A percentile compares a stretch with the other conserved stretches of the same genome.
phyloP scores from a whole-genome alignment of 2,888 invertebrate species.

The Serripes groenlandicus region DNA sequence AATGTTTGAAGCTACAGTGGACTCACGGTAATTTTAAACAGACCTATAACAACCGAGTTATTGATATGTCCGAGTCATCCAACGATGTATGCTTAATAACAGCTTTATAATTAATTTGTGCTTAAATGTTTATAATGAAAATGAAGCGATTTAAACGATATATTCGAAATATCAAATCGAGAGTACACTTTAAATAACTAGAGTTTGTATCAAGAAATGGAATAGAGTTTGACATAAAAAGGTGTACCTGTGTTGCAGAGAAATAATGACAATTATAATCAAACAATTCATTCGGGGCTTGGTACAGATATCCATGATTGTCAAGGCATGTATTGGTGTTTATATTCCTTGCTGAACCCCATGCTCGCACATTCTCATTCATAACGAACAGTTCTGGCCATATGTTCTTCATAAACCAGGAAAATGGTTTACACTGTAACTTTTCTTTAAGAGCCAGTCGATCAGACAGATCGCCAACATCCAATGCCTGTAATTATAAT shows the following conservation, averaged over 20 bases:
- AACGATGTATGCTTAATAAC: too few species aligned
- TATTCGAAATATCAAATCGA: too few species aligned
- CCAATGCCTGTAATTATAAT: slow-evolving; percentile 65
- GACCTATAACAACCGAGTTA: too few species aligned
- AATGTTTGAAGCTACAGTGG: too few species aligned
- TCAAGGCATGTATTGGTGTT: slow-evolving; percentile 75
- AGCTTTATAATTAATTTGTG: too few species aligned
- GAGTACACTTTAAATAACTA: too few species aligned
- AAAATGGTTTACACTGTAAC: slow-evolving; percentile 77
- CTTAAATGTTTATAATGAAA: too few species aligned
- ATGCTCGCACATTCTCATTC: slow-evolving; percentile 69
- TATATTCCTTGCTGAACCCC: slow-evolving; percentile 74
- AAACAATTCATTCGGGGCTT: slow-evolving; percentile 70
- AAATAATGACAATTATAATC: slow-evolving; percentile 71
- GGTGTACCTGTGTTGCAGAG: slow-evolving; percentile 68
- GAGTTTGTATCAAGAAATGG: too few species aligned
- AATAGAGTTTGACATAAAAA: too few species aligned
- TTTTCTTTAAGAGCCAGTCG: slow-evolving; percentile 71
- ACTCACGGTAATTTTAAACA: too few species aligned
- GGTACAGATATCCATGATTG: slow-evolving; percentile 79
- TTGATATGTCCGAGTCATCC: too few species aligned
- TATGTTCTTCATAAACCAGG: slow-evolving; percentile 76
- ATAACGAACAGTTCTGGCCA: slow-evolving; percentile 79
- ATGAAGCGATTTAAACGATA: too few species aligned
- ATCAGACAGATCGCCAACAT: slow-evolving; percentile 73